Evolutionary conservation across 2,113 vertebrate genomes (phyloP).

Genomic region (Protobothrops flavoviridis): DNA sequence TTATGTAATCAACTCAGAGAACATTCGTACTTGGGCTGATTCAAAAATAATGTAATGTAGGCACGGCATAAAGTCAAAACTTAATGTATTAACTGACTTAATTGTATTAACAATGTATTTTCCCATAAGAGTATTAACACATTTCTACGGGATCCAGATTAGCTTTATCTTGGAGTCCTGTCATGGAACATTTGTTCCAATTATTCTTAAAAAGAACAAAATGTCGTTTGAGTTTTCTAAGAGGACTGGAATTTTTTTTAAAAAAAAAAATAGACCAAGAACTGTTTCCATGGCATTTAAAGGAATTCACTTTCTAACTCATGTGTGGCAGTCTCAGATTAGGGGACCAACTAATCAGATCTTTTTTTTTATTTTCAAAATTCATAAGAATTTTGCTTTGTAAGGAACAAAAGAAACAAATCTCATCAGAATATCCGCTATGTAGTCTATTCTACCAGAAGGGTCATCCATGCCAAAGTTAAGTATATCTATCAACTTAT

Average conservation of each 20-base stretch:
- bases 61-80: neutral
- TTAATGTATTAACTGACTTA: neutral
- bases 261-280: neutral
- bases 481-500: neutral
- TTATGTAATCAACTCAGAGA: neutral
- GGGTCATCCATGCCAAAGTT: neutral
- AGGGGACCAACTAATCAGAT: neutral
- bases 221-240: neutral
- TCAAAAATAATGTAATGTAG: neutral
- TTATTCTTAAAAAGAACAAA: neutral
- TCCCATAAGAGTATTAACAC: neutral
- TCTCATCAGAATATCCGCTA: neutral
- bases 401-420: neutral
- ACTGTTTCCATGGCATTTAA: neutral
- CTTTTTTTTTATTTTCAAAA: neutral
- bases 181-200: neutral
- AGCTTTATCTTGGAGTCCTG: neutral
- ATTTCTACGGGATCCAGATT: neutral
- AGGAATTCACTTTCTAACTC: neutral
- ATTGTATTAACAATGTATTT: neutral
- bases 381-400: neutral
- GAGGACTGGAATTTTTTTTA: neutral
- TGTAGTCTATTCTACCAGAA: neutral
- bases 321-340: neutral
- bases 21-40: neutral